phyloP scores from a whole-genome alignment of 2,888 invertebrate species.

The Cephus rjabovi region DNA sequence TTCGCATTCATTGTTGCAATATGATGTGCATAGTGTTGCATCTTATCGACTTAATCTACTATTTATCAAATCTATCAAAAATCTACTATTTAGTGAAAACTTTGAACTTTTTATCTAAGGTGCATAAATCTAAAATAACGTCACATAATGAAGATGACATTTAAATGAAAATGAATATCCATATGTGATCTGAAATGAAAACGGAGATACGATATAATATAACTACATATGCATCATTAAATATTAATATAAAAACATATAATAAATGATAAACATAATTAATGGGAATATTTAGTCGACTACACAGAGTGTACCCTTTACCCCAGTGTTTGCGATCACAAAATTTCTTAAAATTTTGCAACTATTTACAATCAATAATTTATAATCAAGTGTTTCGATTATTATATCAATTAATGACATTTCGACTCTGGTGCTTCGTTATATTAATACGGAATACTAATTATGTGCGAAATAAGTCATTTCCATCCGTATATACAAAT shows the following conservation, averaged over 20 bases:
- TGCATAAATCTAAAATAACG: neutral
- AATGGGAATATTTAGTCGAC: slow-evolving; percentile 1
- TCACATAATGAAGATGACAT: neutral
- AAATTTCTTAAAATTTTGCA: slow-evolving; percentile 22
- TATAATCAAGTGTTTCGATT: neutral
- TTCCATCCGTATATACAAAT: neutral
- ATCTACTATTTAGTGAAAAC: neutral
- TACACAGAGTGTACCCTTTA: slow-evolving; percentile 43
- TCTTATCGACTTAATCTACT: neutral
- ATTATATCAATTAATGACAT: neutral
- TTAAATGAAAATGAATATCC: neutral
- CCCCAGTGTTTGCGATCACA: slow-evolving; percentile 58
- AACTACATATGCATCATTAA: neutral
- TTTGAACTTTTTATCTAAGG: neutral
- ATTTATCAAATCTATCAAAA: neutral
- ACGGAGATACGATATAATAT: slow-evolving; percentile 1
- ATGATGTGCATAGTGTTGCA: neutral
- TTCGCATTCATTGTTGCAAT: neutral
- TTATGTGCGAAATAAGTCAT: neutral
- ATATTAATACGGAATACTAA: neutral
- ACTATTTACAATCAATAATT: slow-evolving; percentile 16
- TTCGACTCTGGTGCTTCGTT: neutral
- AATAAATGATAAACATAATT: slow-evolving; percentile 16
- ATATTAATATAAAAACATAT: neutral
- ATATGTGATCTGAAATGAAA: slow-evolving; percentile 17